Base-by-base conservation (phyloP, 2,113 vertebrate species). In the Phasianus colchicus region DNA sequence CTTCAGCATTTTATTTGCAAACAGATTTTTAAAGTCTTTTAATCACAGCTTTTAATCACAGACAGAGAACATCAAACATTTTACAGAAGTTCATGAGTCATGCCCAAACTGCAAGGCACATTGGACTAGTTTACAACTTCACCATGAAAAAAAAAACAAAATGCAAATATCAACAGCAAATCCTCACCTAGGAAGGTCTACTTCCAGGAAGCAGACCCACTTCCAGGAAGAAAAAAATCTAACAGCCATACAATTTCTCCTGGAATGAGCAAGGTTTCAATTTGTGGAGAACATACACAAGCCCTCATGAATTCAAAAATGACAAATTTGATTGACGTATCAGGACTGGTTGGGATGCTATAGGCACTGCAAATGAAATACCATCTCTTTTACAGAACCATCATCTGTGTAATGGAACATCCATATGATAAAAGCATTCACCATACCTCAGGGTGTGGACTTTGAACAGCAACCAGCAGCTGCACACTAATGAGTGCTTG, bases 51-150 rank as follows among this genome's bases (percentile, higher is more conserved):
- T 89, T 65, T 79, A 89, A 92, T 93, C 78, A 82, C 21, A 67
- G 78, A 67, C 29, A 67, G 78, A 74, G 60, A 89, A 82, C 71
- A 82, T 91, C 57, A 89, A 87, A 89, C 91, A 88, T 10, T 83
- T 92, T 89, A 54, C 43, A 76, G 74, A 92, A 82, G 34, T 89
- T 79, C 78, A 57, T 16, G n/a, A 93, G 58, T 88, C 45, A n/a
- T 83, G 78, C 48, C 63, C 58, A 83, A 91, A 69, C 43, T 80
- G 75, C 50, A 89, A 85, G 13, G 22, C 71, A 69, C 43, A 54
- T 89, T 71, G 83, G 78, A 83, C 67, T 92, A 91, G 93, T 90
- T 94, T 95, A 89, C 66, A 76, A 6, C 36, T 85, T 89, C 75
- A 82, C 38, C 70, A 21, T 58, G 64, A 58, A 88, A 73, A 92